Percentiles rank a stretch among this genome's conserved stretches.
These are phyloP conservation scores for Agrilus biguttatus DNA, from an alignment of 2,888 invertebrate genomes.

Conservation along the genomic window DNA sequence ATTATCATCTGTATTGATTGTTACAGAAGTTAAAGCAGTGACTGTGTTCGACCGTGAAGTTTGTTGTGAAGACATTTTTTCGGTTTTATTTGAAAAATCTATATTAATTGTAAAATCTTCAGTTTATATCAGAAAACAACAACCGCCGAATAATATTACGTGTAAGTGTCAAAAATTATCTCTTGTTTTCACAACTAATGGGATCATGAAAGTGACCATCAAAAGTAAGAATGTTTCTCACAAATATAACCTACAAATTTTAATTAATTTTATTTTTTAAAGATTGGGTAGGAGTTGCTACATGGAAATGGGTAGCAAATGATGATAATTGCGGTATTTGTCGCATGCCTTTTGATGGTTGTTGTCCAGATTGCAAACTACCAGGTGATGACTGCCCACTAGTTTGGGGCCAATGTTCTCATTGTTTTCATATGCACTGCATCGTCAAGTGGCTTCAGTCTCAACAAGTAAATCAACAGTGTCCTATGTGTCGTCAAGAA, in stretches of 20 bases:
- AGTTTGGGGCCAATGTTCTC: conserved; percentile 97
- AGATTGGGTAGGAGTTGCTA: conserved; percentile 92
- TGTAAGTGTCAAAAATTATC: no score
- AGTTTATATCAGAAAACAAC: no score
- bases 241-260: conserved; percentile 6
- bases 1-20: no score
- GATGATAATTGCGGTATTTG: conserved; percentile 99
- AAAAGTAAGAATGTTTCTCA: conserved; percentile 36
- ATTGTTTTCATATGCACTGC: conserved; percentile 99
- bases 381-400: conserved; percentile 97
- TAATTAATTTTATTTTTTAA: conserved; percentile 7
- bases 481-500: conserved; percentile 96
- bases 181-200: conserved; percentile 5
- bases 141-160: no score
- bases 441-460: conserved; percentile 99
- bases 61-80: no score
- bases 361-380: conserved; percentile 93
- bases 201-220: conserved; percentile 45
- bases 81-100: no score
- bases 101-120: no score
- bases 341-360: conserved; percentile 96
- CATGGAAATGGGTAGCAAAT: conserved; percentile 98
- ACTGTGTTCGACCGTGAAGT: no score
- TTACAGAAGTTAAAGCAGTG: no score
- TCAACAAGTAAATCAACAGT: conserved; percentile 72